Conservation (phyloP, 2,797 vertebrate species). For the Odontamblyopus lacepedii region DNA sequence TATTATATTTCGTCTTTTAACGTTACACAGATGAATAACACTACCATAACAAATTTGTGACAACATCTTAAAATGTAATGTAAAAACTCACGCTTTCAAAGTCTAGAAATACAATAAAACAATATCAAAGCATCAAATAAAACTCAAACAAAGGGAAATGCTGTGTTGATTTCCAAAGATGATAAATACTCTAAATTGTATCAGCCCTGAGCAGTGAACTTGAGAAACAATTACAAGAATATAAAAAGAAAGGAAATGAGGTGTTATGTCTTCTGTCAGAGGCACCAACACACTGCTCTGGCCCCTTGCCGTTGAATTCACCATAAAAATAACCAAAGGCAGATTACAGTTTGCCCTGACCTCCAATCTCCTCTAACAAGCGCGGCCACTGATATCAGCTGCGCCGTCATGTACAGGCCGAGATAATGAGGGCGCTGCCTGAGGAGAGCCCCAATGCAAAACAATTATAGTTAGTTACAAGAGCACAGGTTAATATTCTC, state of each 20-base stretch:
- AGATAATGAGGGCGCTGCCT: slow-evolving; percentile 93
- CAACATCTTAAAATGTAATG: not conserved
- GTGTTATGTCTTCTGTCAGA: slow-evolving; percentile 70
- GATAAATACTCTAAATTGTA: slow-evolving; percentile 20
- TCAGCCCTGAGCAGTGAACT: slow-evolving; percentile 39
- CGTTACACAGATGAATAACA: not conserved
- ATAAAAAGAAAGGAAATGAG: slow-evolving; percentile 63
- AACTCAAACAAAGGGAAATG: slow-evolving; percentile 7
- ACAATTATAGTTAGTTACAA: slow-evolving; percentile 96
- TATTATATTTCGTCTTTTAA: not conserved
- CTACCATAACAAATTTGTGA: not conserved
- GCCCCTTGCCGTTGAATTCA: slow-evolving; percentile 55
- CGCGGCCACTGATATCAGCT: slow-evolving; percentile 85
- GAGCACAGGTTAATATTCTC: slow-evolving; percentile 99
- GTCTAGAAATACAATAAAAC: not conserved
- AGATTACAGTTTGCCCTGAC: slow-evolving; percentile 78
- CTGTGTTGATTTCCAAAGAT: slow-evolving; percentile 20
- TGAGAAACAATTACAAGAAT: slow-evolving; percentile 57
- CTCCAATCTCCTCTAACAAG: slow-evolving; percentile 79
- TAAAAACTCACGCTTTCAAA: not conserved
- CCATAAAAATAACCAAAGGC: slow-evolving; percentile 71
- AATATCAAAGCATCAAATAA: not conserved
- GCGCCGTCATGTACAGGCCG: slow-evolving; percentile 90
- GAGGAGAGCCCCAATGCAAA: slow-evolving; percentile 91
- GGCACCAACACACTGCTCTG: slow-evolving; percentile 54